Conservation (phyloP, 2,113 vertebrate genomes). For the Lycocorax pyrrhopterus region DNA sequence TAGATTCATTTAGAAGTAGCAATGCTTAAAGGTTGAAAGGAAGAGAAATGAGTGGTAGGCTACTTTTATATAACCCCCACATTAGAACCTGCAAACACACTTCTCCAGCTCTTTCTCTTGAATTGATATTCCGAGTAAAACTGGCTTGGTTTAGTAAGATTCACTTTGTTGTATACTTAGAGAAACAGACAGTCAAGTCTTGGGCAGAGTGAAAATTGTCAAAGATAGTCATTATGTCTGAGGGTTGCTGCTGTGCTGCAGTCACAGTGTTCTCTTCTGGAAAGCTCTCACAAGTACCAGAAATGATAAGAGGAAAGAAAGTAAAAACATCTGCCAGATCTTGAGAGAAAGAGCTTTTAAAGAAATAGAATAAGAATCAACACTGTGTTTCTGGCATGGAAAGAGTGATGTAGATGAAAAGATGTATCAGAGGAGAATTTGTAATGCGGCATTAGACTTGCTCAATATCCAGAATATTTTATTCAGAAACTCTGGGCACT, state of each 20-base stretch:
- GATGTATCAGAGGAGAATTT: not conserved
- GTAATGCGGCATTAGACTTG: not conserved
- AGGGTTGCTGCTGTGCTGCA: not conserved
- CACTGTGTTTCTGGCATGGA: not conserved
- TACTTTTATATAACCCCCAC: not conserved
- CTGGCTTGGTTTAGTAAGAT: not conserved
- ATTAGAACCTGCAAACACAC: not conserved
- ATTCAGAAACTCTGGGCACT: not conserved
- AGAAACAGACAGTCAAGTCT: not conserved
- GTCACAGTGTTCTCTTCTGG: not conserved
- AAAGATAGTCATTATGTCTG: not conserved
- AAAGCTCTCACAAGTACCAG: not conserved
- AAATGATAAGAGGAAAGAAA: not conserved
- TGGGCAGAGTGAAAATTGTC: not conserved
- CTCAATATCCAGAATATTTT: not conserved
- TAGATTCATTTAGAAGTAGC: not conserved
- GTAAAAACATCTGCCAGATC: not conserved
- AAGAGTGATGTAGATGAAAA: not conserved
- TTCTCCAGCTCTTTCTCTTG: not conserved
- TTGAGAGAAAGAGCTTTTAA: not conserved
- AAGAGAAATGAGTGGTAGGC: not conserved
- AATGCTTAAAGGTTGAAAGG: not conserved
- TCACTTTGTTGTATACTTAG: not conserved
- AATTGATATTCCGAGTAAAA: not conserved
- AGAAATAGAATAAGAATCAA: not conserved